Conservation (phyloP, 2,113 vertebrate species). For the Crypturellus undulatus region DNA sequence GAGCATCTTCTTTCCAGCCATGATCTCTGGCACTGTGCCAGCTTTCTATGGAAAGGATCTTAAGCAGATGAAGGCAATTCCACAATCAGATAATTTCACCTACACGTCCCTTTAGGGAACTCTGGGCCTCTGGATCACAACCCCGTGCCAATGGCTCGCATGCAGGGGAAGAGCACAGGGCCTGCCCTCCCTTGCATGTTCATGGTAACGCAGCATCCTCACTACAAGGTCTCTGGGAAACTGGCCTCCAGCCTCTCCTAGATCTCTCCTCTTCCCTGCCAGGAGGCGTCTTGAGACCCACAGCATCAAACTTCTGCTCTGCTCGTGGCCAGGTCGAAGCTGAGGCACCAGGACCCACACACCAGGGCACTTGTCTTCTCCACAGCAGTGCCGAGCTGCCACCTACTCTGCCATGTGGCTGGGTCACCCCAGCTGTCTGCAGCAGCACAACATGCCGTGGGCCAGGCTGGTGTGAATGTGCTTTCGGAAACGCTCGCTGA, state of each 20-base stretch:
- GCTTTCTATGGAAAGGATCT: background rate
- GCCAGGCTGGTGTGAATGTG: background rate
- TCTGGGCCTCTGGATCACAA: background rate
- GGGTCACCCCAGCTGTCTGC: background rate
- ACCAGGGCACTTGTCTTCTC: background rate
- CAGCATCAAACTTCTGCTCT: background rate
- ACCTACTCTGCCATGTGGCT: no score
- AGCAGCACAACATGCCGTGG: background rate
- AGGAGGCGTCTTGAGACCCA: background rate
- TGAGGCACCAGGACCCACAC: fast-evolving
- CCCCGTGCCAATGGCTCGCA: fast-evolving
- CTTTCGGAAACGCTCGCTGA: constrained; percentile 36
- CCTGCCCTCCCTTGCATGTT: background rate
- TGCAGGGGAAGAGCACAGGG: background rate
- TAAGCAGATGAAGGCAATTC: background rate
- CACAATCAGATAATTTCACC: background rate
- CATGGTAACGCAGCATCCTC: background rate
- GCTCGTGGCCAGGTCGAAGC: background rate
- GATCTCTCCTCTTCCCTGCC: background rate
- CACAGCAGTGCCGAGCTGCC: background rate
- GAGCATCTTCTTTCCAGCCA: background rate
- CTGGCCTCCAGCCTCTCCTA: background rate
- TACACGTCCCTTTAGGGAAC: background rate
- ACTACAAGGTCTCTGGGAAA: background rate
- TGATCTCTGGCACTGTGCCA: background rate